These are phyloP conservation scores for Clarias platycephalus DNA, from an alignment of 2,797 vertebrate genomes.

Conservation along the genomic window DNA sequence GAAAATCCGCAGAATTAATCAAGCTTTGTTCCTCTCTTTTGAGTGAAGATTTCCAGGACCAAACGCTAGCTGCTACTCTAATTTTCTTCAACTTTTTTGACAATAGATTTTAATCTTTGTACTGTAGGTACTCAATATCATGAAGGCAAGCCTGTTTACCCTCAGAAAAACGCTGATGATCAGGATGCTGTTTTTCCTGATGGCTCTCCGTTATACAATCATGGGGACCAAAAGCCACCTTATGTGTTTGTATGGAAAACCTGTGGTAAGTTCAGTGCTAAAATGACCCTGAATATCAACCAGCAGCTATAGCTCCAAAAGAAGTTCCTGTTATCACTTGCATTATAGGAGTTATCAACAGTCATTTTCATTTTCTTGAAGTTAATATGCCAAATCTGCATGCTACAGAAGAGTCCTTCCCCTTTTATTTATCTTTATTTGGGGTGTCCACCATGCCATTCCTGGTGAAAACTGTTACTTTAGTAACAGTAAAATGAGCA, in stretches of 20 bases:
- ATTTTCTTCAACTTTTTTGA: not conserved
- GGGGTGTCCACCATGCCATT: not conserved
- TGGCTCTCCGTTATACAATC: conserved; percentile 69
- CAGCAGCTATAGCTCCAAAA: no score
- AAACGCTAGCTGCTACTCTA: not conserved
- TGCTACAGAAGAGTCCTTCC: no score
- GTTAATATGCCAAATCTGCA: not conserved
- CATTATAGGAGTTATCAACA: not conserved
- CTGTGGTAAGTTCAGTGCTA: conserved; percentile 75
- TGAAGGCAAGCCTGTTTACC: conserved; percentile 77
- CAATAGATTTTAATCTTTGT: conserved; percentile 11
- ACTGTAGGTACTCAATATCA: conserved; percentile 77
- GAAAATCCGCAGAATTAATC: not conserved
- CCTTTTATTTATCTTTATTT: no score
- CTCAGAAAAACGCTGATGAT: conserved; percentile 58
- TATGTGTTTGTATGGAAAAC: conserved; percentile 94
- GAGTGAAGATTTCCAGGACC: not conserved
- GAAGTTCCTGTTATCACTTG: not conserved
- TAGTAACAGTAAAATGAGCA: not conserved
- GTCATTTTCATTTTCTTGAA: not conserved
- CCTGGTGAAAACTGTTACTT: no score
- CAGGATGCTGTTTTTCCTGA: conserved; percentile 79
- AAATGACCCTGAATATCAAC: not conserved
- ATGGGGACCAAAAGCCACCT: conserved; percentile 71
- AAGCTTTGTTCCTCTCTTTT: not conserved